Evolutionary conservation across 1,140 invertebrate genomes (phyloP).

Genomic region (Delia radicum): DNA sequence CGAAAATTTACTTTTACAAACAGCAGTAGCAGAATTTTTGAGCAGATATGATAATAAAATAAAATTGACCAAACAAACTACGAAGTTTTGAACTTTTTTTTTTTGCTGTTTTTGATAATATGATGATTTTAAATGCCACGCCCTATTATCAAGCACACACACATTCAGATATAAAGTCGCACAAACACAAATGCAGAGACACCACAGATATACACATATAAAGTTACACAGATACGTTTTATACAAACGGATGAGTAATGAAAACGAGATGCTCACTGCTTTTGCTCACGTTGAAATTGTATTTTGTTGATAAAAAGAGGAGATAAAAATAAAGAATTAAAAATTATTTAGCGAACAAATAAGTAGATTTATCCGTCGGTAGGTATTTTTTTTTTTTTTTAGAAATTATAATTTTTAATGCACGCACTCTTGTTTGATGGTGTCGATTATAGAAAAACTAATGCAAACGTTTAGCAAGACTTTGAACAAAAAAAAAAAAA

Average conservation of each 20-base stretch:
- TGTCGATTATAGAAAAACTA: too few relatives aligned
- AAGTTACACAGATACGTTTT: too few relatives aligned
- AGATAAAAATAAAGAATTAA: not conserved
- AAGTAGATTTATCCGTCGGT: not conserved
- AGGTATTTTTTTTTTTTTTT: not conserved
- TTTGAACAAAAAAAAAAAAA: too few relatives aligned
- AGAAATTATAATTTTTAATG: not conserved
- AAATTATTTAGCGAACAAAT: not conserved
- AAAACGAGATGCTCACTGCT: not conserved
- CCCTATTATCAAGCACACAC: not conserved
- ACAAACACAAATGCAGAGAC: not conserved
- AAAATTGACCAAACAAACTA: constrained; percentile 9
- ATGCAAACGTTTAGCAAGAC: not conserved
- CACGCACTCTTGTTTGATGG: not conserved
- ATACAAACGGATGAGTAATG: too few relatives aligned
- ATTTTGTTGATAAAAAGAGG: too few relatives aligned
- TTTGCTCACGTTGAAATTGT: too few relatives aligned
- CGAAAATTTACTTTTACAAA: not conserved
- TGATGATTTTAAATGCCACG: not conserved
- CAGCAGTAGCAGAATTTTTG: not conserved
- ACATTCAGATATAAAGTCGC: not conserved
- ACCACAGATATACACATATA: too few relatives aligned
- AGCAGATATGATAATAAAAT: not conserved
- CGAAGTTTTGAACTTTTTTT: not conserved
- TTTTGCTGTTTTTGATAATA: not conserved